Evolutionary conservation across 2,113 vertebrate species (phyloP), one percentile per base, ranked within the genome.

Genomic region (Balaeniceps rex): DNA sequence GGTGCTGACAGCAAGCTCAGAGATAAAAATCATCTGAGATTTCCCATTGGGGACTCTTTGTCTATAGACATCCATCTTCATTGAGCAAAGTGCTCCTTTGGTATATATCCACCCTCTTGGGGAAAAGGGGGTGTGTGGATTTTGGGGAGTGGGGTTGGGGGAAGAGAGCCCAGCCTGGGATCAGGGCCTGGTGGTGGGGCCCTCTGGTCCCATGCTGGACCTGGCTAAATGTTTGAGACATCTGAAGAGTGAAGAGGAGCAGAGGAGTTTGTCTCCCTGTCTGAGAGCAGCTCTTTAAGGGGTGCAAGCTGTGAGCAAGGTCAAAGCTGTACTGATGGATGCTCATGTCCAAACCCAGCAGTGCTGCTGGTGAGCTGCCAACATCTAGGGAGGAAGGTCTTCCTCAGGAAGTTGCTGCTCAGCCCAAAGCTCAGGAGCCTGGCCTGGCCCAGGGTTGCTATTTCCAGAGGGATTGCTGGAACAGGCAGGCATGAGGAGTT

Each of bases 131-230:
- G 3, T 42, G 1, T 26, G 11, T 51, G 74, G 40, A 10, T 52
- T 71, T 64, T 2, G 2, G 12, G 21, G 22, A 64, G 14, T 14
- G 16, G 28, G 5, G 3, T 14, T 2, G 8, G 6, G 4, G 16
- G 23, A 44, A 34, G 61, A 57, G 55, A 61, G 33, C 28, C 36
- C 57, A 40, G 47, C 14, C 40, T 29, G 36, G 52, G 24, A 12
- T 52, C 40, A 16, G n/a, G 34, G 29, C 25, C n/a, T 7, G 10
- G 22, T 0, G 2, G 24, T 23, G 19, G 13, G 29, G 12, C 17
- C 16, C 36, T 74, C 19, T 29, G 38, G 18, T 22, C 29, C n/a
- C 10, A 0, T 14, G 36, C 42, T 49, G 81, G 38, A 54, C 2
- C 16, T 46, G 21, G 18, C 31, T 15, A 24, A 65, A 33, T 12